phyloP scores from a whole-genome alignment of 1,140 invertebrate species.

The Dufourea novaeangliae region DNA sequence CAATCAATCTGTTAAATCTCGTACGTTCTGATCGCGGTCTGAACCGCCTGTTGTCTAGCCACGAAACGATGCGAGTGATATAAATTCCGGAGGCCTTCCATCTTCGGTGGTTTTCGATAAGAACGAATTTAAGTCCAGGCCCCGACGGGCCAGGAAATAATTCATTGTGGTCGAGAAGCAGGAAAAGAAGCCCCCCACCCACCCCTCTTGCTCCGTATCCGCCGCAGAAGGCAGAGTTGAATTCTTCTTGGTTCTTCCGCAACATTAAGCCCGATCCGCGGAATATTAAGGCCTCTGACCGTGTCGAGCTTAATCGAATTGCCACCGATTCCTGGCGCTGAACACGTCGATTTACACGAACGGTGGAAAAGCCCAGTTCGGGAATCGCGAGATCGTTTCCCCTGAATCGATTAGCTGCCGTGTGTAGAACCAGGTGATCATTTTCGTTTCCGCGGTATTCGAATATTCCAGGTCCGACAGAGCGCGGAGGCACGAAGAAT shows the following conservation, averaged over 20 bases:
- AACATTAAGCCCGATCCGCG: slow-evolving; percentile 24
- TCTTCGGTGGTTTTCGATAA: slow-evolving; percentile 15
- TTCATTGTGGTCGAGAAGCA: slow-evolving; percentile 17
- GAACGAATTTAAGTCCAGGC: slow-evolving; percentile 1
- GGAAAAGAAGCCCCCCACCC: no score
- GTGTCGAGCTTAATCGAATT: neutral
- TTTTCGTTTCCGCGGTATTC: no score
- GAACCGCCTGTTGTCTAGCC: neutral
- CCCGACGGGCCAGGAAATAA: neutral
- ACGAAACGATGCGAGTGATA: neutral
- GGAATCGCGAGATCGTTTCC: no score
- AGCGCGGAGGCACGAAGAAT: no score
- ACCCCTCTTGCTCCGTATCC: no score
- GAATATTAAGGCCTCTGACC: slow-evolving; percentile 7
- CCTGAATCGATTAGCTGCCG: neutral
- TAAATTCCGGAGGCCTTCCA: neutral
- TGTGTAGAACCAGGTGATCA: no score
- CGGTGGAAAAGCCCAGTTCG: no score
- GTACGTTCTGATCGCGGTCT: neutral
- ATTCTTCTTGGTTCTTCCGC: slow-evolving; percentile 30
- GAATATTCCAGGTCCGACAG: no score
- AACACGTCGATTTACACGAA: no score
- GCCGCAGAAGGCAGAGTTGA: neutral
- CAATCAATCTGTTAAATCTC: no score
- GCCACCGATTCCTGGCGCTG: no score